These are phyloP conservation scores for Drosophila chauvacae DNA, from an alignment of 1,140 invertebrate species.

Conservation along the genomic window DNA sequence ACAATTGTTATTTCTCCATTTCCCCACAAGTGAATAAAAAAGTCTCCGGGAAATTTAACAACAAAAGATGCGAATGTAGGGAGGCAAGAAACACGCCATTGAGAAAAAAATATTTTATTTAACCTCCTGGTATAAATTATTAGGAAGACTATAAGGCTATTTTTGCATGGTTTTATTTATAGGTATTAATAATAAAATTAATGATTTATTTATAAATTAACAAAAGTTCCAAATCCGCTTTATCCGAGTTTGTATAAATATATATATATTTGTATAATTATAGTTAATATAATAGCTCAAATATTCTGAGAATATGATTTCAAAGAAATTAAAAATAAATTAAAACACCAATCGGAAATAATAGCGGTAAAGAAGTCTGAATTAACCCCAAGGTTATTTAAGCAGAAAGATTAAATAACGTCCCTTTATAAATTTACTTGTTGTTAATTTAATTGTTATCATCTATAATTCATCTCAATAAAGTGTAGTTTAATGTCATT, in stretches of 20 bases:
- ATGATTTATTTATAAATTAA: neutral
- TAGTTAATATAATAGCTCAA: neutral
- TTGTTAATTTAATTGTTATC: too few species aligned
- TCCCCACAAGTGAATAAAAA: slow-evolving; percentile 18
- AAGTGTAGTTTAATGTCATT: neutral
- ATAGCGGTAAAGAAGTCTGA: neutral
- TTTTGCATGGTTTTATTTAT: neutral
- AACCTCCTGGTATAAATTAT: neutral
- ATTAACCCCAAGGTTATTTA: neutral
- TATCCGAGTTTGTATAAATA: neutral
- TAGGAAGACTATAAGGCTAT: neutral
- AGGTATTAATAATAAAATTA: too few species aligned
- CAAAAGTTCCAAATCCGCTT: neutral
- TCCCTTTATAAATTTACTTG: neutral
- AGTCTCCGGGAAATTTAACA: slow-evolving; percentile 4
- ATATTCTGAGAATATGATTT: neutral
- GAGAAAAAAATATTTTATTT: slow-evolving; percentile 7
- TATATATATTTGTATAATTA: too few species aligned
- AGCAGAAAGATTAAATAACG: neutral
- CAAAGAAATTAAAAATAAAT: neutral
- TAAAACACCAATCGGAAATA: neutral
- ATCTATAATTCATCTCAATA: neutral
- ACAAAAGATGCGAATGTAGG: slow-evolving; percentile 12
- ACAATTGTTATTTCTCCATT: slow-evolving; percentile 37
- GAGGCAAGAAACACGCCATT: slow-evolving; percentile 8